Conservation (phyloP, 2,113 vertebrate species). For the Pteronura brasiliensis region DNA sequence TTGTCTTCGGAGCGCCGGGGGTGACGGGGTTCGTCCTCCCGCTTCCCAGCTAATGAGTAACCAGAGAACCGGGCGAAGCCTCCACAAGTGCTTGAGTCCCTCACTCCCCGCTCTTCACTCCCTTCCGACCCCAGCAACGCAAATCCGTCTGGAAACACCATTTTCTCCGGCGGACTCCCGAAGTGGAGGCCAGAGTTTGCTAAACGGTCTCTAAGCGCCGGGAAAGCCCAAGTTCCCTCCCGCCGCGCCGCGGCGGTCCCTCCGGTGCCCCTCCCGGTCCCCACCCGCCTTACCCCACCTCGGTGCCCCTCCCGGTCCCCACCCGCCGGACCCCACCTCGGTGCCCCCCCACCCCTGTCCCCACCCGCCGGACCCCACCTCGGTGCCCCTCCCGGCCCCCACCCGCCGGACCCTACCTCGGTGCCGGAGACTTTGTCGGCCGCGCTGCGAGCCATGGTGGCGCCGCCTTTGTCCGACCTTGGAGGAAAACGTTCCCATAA, state of each 20-base stretch:
- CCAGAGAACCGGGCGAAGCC: too few relatives aligned
- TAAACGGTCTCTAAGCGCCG: too few relatives aligned
- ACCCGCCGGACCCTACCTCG: constrained; percentile 78
- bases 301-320: constrained; percentile 71
- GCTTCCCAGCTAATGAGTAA: not conserved
- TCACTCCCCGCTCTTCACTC: not conserved
- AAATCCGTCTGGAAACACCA: not conserved
- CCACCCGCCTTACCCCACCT: constrained; percentile 76
- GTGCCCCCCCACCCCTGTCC: constrained; percentile 60
- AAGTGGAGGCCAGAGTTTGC: not conserved
- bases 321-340: constrained; percentile 78
- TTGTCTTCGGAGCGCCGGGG: not conserved
- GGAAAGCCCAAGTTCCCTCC: too few relatives aligned
- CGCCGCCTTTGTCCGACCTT: constrained; percentile 46
- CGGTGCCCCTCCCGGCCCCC: constrained; percentile 69
- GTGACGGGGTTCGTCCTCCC: not conserved
- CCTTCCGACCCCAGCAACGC: not conserved
- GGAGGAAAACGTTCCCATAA: constrained; percentile 8
- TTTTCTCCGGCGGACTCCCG: not conserved
- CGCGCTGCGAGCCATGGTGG: constrained; percentile 84
- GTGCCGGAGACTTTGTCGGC: constrained; percentile 79
- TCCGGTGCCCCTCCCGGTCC: constrained; percentile 51
- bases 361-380: constrained; percentile 74
- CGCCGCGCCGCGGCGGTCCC: too few relatives aligned
- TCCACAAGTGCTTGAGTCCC: not conserved